Evolutionary conservation across 2,113 vertebrate genomes (phyloP).

Genomic region (Erythrolamprus reginae): DNA sequence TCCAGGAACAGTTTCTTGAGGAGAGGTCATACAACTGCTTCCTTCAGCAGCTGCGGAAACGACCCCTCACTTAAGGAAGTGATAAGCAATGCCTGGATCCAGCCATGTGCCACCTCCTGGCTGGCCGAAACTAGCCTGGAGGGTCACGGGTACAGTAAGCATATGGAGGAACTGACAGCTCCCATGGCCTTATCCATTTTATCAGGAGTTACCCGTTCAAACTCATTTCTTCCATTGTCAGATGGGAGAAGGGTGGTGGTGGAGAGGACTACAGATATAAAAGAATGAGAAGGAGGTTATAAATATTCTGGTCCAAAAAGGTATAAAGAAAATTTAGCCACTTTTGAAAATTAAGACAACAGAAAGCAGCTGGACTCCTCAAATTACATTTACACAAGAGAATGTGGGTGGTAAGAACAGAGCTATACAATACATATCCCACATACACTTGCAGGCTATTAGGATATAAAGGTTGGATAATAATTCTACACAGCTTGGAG

Average conservation of each 20-base stretch:
- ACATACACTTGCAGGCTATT: constrained; percentile 57
- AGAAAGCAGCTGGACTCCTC: constrained; percentile 19
- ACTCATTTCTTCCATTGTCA: no score
- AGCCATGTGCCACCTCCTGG: no score
- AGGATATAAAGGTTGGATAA: constrained; percentile 49
- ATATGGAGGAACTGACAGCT: no score
- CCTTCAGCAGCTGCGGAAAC: no score
- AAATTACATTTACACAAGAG: neutral
- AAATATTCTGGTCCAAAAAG: constrained; percentile 10
- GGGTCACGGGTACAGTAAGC: no score
- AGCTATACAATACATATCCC: constrained; percentile 35
- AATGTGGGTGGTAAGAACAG: constrained; percentile 23
- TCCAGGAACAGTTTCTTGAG: no score
- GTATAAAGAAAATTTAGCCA: constrained; percentile 12
- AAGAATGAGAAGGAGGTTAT: neutral
- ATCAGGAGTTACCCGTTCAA: no score
- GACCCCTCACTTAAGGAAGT: no score
- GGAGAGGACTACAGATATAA: neutral
- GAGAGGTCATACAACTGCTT: no score
- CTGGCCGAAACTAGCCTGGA: no score
- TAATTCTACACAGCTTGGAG: constrained; percentile 48
- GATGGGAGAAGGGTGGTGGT: neutral
- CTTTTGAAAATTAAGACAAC: neutral
- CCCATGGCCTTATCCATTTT: no score
- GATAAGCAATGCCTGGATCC: no score